Conservation (phyloP, 2,797 vertebrate genomes). For the Sebastiscus albofasciatus region DNA sequence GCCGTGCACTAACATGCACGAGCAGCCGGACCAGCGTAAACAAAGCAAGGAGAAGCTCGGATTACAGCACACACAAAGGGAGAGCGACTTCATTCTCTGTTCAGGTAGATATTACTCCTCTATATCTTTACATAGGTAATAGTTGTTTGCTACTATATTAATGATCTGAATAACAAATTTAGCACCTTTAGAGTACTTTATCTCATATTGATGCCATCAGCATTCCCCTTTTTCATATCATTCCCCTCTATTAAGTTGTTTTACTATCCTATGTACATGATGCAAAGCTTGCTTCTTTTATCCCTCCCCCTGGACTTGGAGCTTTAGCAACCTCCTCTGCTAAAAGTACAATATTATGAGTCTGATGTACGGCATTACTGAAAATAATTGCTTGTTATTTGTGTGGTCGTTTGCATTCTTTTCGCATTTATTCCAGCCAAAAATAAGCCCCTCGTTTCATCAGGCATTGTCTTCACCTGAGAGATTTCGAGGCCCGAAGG, state of each 20-base stretch:
- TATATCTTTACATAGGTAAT: background rate
- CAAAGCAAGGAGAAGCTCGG: background rate
- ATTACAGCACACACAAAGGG: background rate
- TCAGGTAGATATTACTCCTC: background rate
- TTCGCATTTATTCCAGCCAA: constrained; percentile 7
- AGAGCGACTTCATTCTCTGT: background rate
- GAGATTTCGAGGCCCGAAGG: constrained; percentile 36
- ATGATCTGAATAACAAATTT: background rate
- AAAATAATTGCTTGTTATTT: constrained; percentile 27
- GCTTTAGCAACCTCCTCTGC: constrained; percentile 4
- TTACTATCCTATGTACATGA: constrained; percentile 5
- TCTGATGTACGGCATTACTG: constrained; percentile 23
- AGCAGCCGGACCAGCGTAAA: too few relatives aligned
- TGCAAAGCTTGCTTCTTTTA: constrained; percentile 8
- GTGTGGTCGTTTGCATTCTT: background rate
- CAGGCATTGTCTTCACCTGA: constrained; percentile 33
- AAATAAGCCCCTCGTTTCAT: constrained; percentile 14
- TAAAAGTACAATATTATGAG: constrained; percentile 12
- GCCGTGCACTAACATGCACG: background rate
- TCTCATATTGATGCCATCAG: constrained; percentile 22
- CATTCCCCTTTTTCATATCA: background rate
- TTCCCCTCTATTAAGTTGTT: constrained; percentile 24
- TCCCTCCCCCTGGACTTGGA: background rate
- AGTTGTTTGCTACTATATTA: too few relatives aligned
- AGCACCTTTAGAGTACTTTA: background rate